Evolutionary conservation across 2,797 vertebrate genomes (phyloP).

Genomic region (Masticophis lateralis): DNA sequence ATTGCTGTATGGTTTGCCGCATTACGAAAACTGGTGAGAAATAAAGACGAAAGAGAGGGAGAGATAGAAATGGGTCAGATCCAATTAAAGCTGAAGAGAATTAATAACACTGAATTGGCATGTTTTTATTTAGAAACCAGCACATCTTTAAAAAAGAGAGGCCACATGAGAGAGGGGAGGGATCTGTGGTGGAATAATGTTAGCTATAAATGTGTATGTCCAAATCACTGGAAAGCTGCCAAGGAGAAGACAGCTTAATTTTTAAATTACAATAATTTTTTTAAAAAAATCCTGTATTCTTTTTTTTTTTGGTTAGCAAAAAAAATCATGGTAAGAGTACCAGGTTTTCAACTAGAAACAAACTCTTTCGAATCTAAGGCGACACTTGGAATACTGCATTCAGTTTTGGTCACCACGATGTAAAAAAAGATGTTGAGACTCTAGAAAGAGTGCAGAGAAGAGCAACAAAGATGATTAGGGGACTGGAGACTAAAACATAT

Average conservation of each 20-base stretch:
- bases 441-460: too few relatives aligned
- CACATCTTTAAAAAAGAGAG: not conserved
- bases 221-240: not conserved
- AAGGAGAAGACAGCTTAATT: not conserved
- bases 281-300: not conserved
- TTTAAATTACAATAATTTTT: not conserved
- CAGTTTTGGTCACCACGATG: too few relatives aligned
- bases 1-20: not conserved
- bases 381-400: too few relatives aligned
- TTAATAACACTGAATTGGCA: not conserved
- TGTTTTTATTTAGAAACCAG: conserved; percentile 1
- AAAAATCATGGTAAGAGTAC: too few relatives aligned
- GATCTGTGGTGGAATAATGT: not conserved
- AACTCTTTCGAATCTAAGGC: not conserved
- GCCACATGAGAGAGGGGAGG: not conserved
- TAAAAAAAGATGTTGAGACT: too few relatives aligned
- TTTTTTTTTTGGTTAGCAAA: not conserved
- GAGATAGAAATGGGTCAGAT: not conserved
- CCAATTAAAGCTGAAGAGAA: not conserved
- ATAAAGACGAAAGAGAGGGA: not conserved
- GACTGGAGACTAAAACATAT: too few relatives aligned
- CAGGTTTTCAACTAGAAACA: not conserved
- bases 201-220: not conserved
- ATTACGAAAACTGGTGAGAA: not conserved
- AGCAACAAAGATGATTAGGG: too few relatives aligned